Evolutionary conservation across 2,797 vertebrate species (phyloP).

Genomic region (Hafferia zeledoni): DNA sequence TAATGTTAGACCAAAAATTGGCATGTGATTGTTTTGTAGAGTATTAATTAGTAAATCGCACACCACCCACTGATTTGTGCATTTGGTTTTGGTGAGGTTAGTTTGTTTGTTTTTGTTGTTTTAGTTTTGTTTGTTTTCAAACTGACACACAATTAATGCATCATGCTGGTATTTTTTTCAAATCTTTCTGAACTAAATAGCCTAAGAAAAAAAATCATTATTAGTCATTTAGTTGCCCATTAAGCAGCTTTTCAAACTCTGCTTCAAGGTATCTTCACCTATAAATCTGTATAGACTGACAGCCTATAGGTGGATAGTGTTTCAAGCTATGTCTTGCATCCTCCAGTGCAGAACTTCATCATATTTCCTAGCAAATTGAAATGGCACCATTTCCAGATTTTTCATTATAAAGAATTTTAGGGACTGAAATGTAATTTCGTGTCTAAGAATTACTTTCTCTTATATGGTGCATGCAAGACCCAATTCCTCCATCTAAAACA

Average conservation of each 20-base stretch:
- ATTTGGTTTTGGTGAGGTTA: neutral
- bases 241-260: neutral
- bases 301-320: neutral
- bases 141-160: neutral
- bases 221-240: neutral
- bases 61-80: neutral
- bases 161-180: neutral
- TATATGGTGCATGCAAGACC: neutral
- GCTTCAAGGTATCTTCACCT: neutral
- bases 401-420: neutral
- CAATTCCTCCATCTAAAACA: neutral
- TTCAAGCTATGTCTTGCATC: neutral
- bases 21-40: neutral
- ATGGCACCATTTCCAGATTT: neutral
- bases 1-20: neutral
- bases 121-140: neutral
- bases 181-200: neutral
- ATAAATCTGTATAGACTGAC: neutral
- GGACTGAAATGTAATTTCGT: neutral
- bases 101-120: neutral
- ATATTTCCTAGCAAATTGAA: neutral
- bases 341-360: neutral
- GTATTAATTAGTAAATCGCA: neutral
- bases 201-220: neutral
- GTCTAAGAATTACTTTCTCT: neutral